phyloP scores from a whole-genome alignment of 2,888 invertebrate genomes.

The Cheilosia urbana region DNA sequence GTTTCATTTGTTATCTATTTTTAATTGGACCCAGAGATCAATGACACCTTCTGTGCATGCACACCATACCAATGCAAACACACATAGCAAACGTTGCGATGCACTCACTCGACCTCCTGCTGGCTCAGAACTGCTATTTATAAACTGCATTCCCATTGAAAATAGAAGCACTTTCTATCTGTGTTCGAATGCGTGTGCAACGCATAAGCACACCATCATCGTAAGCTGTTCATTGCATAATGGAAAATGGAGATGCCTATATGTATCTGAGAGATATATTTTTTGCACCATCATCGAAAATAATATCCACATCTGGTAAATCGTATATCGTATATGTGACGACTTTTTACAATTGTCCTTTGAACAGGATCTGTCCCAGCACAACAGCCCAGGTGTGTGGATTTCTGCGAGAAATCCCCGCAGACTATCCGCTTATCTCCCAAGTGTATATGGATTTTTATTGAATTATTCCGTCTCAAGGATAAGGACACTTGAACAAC shows the following conservation, averaged over 20 bases:
- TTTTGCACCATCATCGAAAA: no score
- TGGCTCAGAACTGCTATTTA: slow-evolving; percentile 23
- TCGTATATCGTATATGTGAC: no score
- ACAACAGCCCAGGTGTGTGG: no score
- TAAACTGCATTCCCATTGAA: slow-evolving; percentile 14
- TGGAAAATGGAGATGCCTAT: slow-evolving; percentile 6
- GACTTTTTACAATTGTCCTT: no score
- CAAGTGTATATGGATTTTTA: not conserved
- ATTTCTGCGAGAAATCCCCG: not conserved
- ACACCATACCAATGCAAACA: slow-evolving; percentile 12
- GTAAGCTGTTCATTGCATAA: slow-evolving; percentile 22
- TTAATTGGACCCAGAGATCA: slow-evolving; percentile 48
- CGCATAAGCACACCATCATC: not conserved
- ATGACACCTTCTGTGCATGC: slow-evolving; percentile 32
- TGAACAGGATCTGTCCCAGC: no score
- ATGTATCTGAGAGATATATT: not conserved
- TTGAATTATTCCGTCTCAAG: not conserved
- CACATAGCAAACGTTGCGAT: slow-evolving; percentile 4
- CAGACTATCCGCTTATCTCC: not conserved
- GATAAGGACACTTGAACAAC: not conserved
- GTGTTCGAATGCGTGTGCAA: slow-evolving; percentile 25
- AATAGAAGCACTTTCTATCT: slow-evolving; percentile 14
- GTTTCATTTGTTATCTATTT: not conserved
- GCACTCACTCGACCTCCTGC: slow-evolving; percentile 42
- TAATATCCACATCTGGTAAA: no score